Evolutionary conservation across 2,888 invertebrate genomes (phyloP).

Genomic region (Linnaemya tessellans): DNA sequence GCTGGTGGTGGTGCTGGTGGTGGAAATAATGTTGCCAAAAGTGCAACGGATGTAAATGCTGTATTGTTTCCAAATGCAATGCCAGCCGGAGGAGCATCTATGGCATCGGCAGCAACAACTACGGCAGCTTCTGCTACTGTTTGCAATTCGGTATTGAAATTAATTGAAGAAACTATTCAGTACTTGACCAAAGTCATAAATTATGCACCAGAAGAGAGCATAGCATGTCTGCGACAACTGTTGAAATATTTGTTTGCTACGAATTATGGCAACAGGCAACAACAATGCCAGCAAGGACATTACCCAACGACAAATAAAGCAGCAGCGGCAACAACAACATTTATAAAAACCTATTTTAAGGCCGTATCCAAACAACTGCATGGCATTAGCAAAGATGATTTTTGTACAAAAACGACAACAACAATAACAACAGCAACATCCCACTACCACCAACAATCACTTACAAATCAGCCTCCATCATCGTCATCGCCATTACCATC

Average conservation of each 20-base stretch:
- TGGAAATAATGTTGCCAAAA: conserved; percentile 62
- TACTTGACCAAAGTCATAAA: conserved; percentile 88
- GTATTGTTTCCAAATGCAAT: conserved; percentile 63
- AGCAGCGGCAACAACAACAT: conserved; percentile 74
- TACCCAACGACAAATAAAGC: conserved; percentile 74
- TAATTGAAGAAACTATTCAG: conserved; percentile 88
- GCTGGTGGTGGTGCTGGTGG: conserved; percentile 32
- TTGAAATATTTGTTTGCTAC: conserved; percentile 89
- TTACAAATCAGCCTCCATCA: conserved; percentile 60
- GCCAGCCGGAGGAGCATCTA: conserved; percentile 52
- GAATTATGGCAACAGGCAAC: conserved; percentile 84
- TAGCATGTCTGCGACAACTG: conserved; percentile 90
- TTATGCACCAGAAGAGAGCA: conserved; percentile 87
- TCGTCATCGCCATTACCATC: conserved; percentile 47
- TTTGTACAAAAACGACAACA: conserved; percentile 59
- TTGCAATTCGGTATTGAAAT: conserved; percentile 78
- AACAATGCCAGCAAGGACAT: conserved; percentile 74
- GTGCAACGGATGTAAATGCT: conserved; percentile 69
- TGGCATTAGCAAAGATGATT: conserved; percentile 70
- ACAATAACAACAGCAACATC: too few species aligned
- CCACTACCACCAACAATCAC: conserved; percentile 34
- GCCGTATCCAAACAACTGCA: conserved; percentile 75
- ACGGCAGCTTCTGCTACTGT: conserved; percentile 51
- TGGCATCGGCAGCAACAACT: conserved; percentile 49
- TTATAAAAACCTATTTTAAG: conserved; percentile 78